phyloP scores from a whole-genome alignment of 2,888 invertebrate genomes.

The Polia nebulosa region DNA sequence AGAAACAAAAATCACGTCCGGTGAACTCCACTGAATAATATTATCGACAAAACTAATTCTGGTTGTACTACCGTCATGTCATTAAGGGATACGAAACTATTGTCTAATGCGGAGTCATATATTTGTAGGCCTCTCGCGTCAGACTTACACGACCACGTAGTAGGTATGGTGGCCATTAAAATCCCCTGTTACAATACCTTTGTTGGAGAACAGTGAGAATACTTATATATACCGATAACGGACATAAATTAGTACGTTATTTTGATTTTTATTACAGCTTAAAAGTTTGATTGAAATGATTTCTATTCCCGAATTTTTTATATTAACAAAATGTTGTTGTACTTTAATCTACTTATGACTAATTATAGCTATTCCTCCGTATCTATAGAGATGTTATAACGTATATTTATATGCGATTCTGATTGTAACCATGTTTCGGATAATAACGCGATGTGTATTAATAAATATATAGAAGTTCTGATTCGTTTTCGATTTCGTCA shows the following conservation, averaged over 20 bases:
- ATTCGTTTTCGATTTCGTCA: no score
- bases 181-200: no score
- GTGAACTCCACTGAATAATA: no score
- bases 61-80: no score
- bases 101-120: conserved; percentile 1
- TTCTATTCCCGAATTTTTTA: conserved; percentile 18
- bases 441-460: no score
- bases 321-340: background rate
- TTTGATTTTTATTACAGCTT: conserved; percentile 2
- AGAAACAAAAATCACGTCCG: no score
- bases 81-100: no score
- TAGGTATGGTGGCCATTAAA: conserved; percentile 16
- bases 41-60: no score
- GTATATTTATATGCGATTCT: background rate
- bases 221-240: conserved; percentile 8
- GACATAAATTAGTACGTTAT: conserved; percentile 23
- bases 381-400: conserved; percentile 23
- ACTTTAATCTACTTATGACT: conserved; percentile 10
- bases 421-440: conserved; percentile 23
- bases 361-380: conserved; percentile 18
- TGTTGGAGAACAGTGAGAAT: background rate
- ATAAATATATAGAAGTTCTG: conserved; percentile 2
- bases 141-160: conserved; percentile 9
- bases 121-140: conserved; percentile 8
- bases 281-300: conserved; percentile 4